phyloP scores from a whole-genome alignment of 1,140 invertebrate species.

The Pogonomyrmex californicus region DNA sequence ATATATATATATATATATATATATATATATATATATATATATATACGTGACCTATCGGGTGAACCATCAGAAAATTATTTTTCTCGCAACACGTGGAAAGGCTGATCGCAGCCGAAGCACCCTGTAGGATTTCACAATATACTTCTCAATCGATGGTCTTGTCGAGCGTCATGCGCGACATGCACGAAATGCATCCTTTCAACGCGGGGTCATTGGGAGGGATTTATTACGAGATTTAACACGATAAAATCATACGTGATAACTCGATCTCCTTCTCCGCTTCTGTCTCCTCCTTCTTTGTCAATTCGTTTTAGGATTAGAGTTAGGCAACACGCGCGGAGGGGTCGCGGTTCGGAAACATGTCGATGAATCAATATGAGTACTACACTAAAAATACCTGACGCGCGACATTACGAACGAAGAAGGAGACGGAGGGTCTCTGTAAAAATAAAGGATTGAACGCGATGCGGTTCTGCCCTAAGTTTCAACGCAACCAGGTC shows the following conservation, averaged over 20 bases:
- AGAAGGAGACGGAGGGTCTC: neutral
- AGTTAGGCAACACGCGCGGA: neutral
- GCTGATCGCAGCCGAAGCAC: neutral
- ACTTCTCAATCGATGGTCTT: slow-evolving; percentile 33
- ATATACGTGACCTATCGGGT: neutral
- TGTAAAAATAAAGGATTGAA: neutral
- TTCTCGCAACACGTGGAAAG: slow-evolving; percentile 14
- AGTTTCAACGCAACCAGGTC: slow-evolving; percentile 43
- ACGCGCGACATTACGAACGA: neutral
- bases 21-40: too few relatives aligned
- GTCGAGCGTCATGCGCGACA: neutral
- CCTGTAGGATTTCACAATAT: neutral
- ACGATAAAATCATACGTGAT: neutral
- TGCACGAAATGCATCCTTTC: slow-evolving; percentile 10
- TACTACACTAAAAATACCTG: neutral
- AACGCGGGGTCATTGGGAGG: neutral
- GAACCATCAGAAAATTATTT: slow-evolving; percentile 33
- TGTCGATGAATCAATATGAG: neutral
- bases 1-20: too few relatives aligned
- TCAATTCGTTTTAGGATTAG: neutral
- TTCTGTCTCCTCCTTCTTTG: neutral
- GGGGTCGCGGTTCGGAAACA: too few relatives aligned
- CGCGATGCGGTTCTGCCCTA: slow-evolving; percentile 24
- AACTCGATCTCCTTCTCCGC: neutral
- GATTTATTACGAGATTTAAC: neutral